Evolutionary conservation across 2,888 invertebrate genomes (phyloP), one percentile per base, ranked within the genome.

Genomic region (Rhagium mordax): DNA sequence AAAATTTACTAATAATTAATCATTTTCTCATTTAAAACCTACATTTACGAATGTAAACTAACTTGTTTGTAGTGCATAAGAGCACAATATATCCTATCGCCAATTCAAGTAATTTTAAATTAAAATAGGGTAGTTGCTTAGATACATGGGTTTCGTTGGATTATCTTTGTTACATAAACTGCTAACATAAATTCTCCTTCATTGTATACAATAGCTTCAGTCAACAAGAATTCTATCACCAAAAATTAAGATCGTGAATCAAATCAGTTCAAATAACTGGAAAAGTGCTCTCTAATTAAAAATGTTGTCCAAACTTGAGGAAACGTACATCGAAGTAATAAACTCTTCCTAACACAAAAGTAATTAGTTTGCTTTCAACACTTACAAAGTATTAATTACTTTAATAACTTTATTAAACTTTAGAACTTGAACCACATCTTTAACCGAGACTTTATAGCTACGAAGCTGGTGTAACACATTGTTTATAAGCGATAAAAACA

Each of bases 361-460:
- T 66, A 75, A 75, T 75, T 75, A 75, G 67, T 61, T 62, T 21
- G 66, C 66, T 66, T 72, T 70, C 66, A 72, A 66, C 72, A 67
- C 72, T 72, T 64, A 62, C 71, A 64, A 70, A 75, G 75, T 69
- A 74, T 72, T 72, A 75, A 72, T 70, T 75, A 64, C 72, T 75
- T 72, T 67, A 75, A 75, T 75, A 75, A 72, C 75, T 75, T 72
- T 69, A 75, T 60, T 16, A 64, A 72, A 75, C 67, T 75, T 75
- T 51, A 20, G 51, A 20, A 20, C 51, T 18, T 16, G 51, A 20
- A 16, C 51, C 51, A 51, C 51, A 51, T 51, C 51, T 51, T 51
- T 20, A 51, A 51, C 20, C 16, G 51, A 10, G 18, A 51, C 51
- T 51, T 49, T 51, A 41, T 10, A 13, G 51, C 51, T 51, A 41